These are phyloP conservation scores for Hiodon alosoides DNA, from an alignment of 2,113 vertebrate genomes.

Conservation along the genomic window DNA sequence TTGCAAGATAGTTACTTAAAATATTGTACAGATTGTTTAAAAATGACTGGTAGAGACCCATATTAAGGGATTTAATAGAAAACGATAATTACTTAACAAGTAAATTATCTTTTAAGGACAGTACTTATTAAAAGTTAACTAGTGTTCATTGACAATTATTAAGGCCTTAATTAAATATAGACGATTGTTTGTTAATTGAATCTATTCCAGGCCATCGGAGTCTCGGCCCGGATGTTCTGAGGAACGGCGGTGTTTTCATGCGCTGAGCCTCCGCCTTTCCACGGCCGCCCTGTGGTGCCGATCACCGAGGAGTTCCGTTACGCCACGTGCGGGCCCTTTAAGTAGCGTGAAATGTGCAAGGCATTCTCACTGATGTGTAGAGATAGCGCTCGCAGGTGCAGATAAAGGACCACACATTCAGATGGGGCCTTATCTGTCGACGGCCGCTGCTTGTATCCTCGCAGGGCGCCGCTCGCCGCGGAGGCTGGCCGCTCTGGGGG, in stretches of 20 bases:
- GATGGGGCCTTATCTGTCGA: slow-evolving; percentile 4
- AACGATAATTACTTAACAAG: slow-evolving; percentile 47
- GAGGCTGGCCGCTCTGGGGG: neutral
- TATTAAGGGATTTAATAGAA: slow-evolving; percentile 39
- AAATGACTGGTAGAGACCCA: slow-evolving; percentile 42
- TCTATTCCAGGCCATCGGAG: slow-evolving; percentile 32
- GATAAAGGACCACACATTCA: slow-evolving; percentile 20
- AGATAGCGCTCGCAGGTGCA: slow-evolving; percentile 15
- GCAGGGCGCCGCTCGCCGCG: neutral
- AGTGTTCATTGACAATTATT: slow-evolving; percentile 46
- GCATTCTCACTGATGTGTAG: slow-evolving; percentile 9
- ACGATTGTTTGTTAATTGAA: slow-evolving; percentile 52
- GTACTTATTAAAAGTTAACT: slow-evolving; percentile 48
- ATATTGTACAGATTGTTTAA: slow-evolving; percentile 45
- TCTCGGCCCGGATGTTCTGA: slow-evolving; percentile 13
- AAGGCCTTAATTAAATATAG: slow-evolving; percentile 52
- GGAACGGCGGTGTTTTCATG: neutral
- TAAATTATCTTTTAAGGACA: slow-evolving; percentile 50
- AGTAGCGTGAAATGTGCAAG: slow-evolving; percentile 2
- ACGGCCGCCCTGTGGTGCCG: neutral
- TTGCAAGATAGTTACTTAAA: slow-evolving; percentile 44
- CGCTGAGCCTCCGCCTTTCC: neutral
- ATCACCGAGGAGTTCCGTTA: neutral
- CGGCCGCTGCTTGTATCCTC: neutral
- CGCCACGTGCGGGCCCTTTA: neutral